Conservation (phyloP, 1,140 invertebrate species). For the Dolichoris vasculosae region DNA sequence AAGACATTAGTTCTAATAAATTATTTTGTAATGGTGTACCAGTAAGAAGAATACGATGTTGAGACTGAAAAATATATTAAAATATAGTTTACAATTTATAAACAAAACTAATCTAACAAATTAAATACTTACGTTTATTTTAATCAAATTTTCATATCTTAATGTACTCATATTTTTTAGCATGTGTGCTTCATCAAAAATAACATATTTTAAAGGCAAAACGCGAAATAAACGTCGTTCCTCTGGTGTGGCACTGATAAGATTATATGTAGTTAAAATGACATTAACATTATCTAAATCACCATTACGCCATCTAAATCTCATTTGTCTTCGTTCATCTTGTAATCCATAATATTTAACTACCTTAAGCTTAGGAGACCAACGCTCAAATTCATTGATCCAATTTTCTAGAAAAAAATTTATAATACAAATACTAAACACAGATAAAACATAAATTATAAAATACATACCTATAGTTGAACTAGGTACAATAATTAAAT, state of each 20-base stretch:
- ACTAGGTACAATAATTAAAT: slow-evolving; percentile 93
- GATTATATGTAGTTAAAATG: slow-evolving; percentile 90
- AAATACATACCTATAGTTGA: slow-evolving; percentile 85
- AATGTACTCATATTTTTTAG: slow-evolving; percentile 96
- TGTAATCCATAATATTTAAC: slow-evolving; percentile 91
- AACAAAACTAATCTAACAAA: slow-evolving; percentile 14
- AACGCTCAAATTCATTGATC: slow-evolving; percentile 87
- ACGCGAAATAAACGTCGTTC: slow-evolving; percentile 94
- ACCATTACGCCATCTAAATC: slow-evolving; percentile 85
- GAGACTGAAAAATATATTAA: slow-evolving; percentile 77
- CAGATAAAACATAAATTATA: slow-evolving; percentile 53
- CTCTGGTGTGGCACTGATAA: slow-evolving; percentile 87
- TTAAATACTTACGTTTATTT: slow-evolving; percentile 82
- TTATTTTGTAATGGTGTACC: slow-evolving; percentile 98
- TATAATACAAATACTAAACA: background rate
- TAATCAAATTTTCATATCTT: slow-evolving; percentile 91
- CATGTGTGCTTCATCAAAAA: slow-evolving; percentile 99
- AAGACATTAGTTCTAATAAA: slow-evolving; percentile 94
- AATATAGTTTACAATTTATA: slow-evolving; percentile 41
- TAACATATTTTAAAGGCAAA: slow-evolving; percentile 90
- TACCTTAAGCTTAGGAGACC: slow-evolving; percentile 89
- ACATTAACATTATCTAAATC: slow-evolving; percentile 87
- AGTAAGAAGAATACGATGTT: slow-evolving; percentile 88
- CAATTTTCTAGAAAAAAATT: slow-evolving; percentile 76
- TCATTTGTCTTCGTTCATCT: slow-evolving; percentile 86